phyloP scores from a whole-genome alignment of 1,140 invertebrate species.

The Camponotus floridanus region DNA sequence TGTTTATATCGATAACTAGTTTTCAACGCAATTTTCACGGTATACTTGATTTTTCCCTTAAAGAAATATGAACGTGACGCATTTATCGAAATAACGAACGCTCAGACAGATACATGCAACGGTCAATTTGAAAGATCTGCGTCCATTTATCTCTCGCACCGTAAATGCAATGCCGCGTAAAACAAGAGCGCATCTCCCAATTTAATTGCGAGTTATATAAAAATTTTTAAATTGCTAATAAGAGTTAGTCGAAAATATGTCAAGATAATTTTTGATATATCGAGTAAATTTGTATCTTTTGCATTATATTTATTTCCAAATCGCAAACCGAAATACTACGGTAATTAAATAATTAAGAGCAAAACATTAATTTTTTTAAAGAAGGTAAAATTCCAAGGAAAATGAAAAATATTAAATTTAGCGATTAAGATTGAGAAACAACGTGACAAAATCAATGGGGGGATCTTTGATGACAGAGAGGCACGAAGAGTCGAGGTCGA shows the following conservation, averaged over 20 bases:
- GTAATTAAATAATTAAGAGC: too few species aligned
- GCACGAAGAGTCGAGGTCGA: neutral
- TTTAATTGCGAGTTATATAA: neutral
- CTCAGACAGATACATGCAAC: neutral
- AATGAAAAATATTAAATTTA: neutral
- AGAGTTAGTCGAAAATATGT: too few species aligned
- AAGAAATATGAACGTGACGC: neutral
- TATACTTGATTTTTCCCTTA: neutral
- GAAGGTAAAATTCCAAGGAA: neutral
- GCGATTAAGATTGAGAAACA: neutral
- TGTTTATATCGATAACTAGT: neutral
- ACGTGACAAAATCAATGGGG: neutral
- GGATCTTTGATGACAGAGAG: neutral
- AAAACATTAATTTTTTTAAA: neutral
- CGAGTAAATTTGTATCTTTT: too few species aligned
- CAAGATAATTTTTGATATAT: too few species aligned
- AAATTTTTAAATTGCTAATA: too few species aligned
- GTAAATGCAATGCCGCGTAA: neutral
- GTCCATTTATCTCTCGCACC: neutral
- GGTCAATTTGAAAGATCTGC: neutral
- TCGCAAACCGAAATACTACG: too few species aligned
- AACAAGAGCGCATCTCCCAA: neutral
- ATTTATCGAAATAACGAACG: constrained; percentile 11
- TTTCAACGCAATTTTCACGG: constrained; percentile 23
- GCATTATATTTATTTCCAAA: too few species aligned